Percentiles rank a stretch among this genome's conserved stretches.
Conservation (phyloP, 2,888 invertebrate species). For the Podotricha telesiphe region DNA sequence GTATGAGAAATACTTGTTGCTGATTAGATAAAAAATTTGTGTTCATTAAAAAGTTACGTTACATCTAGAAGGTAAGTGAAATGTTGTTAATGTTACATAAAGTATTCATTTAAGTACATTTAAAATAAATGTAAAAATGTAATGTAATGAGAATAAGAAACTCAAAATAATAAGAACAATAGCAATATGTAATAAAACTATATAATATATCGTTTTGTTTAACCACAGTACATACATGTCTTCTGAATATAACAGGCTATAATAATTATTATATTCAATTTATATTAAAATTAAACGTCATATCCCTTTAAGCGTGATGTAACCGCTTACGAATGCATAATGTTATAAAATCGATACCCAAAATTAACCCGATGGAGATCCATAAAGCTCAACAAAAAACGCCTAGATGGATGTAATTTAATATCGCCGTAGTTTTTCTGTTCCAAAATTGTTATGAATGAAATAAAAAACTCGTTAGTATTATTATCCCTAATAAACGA, state of each 20-base stretch:
- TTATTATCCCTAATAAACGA: slow-evolving; percentile 75
- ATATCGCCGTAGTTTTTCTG: slow-evolving; percentile 54
- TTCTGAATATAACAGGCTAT: no score
- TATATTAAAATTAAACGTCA: background rate
- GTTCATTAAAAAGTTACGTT: background rate
- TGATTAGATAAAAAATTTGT: background rate
- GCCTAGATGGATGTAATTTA: slow-evolving; percentile 66
- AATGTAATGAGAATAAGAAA: no score
- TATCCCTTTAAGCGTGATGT: slow-evolving; percentile 4
- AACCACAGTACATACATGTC: no score
- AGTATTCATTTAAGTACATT: no score
- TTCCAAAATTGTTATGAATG: slow-evolving; percentile 56
- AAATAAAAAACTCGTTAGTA: slow-evolving; percentile 74
- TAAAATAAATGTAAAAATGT: no score
- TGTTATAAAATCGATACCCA: slow-evolving; percentile 27
- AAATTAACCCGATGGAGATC: slow-evolving; percentile 31
- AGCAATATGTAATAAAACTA: no score
- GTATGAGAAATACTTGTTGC: slow-evolving; percentile 22
- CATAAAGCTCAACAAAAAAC: slow-evolving; percentile 47
- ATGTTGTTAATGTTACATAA: no score
- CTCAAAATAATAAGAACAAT: no score
- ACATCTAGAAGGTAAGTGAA: background rate
- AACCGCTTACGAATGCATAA: slow-evolving; percentile 27
- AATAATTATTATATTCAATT: background rate
- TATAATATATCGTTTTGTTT: no score